phyloP scores from a whole-genome alignment of 2,888 invertebrate genomes.

The Drosophila hamatofila region DNA sequence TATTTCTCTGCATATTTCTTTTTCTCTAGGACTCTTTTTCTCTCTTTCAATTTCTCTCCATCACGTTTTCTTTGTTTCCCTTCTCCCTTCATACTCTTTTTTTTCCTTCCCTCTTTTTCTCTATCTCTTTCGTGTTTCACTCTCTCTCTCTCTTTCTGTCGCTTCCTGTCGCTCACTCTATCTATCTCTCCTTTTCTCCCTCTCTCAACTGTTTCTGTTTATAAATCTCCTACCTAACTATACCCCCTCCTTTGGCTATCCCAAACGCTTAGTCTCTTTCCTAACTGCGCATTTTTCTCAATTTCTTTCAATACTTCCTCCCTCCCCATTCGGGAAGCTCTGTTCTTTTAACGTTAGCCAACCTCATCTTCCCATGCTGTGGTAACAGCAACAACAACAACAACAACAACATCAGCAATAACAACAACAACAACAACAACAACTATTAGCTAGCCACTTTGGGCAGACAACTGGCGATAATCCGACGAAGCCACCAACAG shows the following conservation, averaged over 20 bases:
- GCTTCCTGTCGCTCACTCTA: no score
- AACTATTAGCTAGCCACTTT: slow-evolving; percentile 75
- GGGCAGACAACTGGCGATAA: slow-evolving; percentile 67
- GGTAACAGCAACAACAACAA: slow-evolving; percentile 9
- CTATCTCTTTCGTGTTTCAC: background rate
- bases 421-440: slow-evolving; percentile 23
- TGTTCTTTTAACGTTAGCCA: background rate
- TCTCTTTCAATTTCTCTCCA: background rate
- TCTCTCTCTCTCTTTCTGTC: background rate
- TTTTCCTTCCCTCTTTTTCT: background rate
- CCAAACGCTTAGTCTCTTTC: background rate
- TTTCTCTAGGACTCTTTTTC: background rate
- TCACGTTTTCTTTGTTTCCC: background rate
- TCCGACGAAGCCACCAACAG: slow-evolving; percentile 56
- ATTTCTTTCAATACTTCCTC: slow-evolving; percentile 5
- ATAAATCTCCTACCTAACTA: background rate
- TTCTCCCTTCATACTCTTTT: rapidly evolving
- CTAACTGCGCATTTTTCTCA: slow-evolving; percentile 5
- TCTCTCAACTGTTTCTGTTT: background rate
- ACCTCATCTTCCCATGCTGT: slow-evolving; percentile 64
- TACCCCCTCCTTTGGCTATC: background rate
- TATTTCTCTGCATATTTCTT: background rate
- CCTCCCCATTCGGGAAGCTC: background rate
- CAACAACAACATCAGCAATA: slow-evolving; percentile 3
- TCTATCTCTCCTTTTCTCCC: background rate